A percentile compares a stretch with the other conserved stretches of the same genome.
Conservation (phyloP, 2,888 invertebrate species). For the Notocelia uddmanniana region DNA sequence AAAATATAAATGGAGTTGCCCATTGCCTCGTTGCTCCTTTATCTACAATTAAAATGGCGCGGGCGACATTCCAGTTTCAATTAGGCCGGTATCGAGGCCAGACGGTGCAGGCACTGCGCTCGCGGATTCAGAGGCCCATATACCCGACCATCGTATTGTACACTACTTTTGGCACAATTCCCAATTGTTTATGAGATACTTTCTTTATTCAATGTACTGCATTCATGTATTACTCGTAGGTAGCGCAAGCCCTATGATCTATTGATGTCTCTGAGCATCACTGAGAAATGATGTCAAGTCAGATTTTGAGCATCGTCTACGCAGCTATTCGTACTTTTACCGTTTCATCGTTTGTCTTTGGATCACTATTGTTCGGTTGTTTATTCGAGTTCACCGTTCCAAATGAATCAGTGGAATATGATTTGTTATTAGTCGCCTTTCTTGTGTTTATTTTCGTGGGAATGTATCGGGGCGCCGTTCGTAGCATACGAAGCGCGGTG, state of each 20-base stretch:
- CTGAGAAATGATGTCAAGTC: not conserved
- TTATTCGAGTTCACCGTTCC: slow-evolving; percentile 20
- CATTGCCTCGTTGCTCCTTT: not conserved
- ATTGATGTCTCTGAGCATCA: not conserved
- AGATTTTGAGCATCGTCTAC: not conserved
- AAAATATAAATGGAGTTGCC: not conserved
- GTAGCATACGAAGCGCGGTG: not conserved
- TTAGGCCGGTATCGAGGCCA: slow-evolving; percentile 17
- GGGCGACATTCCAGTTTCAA: slow-evolving; percentile 13
- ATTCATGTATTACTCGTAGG: not conserved
- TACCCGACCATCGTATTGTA: not conserved
- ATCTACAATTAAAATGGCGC: not conserved
- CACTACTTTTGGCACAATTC: slow-evolving; percentile 30
- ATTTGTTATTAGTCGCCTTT: slow-evolving; percentile 13
- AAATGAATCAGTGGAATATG: slow-evolving; percentile 20
- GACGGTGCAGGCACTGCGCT: slow-evolving; percentile 6
- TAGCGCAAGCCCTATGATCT: too few species aligned
- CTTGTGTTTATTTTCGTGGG: slow-evolving; percentile 22
- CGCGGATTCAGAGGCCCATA: slow-evolving; percentile 15
- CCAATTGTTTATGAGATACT: slow-evolving; percentile 11
- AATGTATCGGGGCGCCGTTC: slow-evolving; percentile 1
- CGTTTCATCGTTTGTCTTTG: not conserved
- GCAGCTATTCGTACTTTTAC: not conserved
- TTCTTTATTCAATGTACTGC: not conserved
- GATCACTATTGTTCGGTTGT: slow-evolving; percentile 17